Conservation (phyloP, 1,140 invertebrate genomes). For the Gryllus bimaculatus region DNA sequence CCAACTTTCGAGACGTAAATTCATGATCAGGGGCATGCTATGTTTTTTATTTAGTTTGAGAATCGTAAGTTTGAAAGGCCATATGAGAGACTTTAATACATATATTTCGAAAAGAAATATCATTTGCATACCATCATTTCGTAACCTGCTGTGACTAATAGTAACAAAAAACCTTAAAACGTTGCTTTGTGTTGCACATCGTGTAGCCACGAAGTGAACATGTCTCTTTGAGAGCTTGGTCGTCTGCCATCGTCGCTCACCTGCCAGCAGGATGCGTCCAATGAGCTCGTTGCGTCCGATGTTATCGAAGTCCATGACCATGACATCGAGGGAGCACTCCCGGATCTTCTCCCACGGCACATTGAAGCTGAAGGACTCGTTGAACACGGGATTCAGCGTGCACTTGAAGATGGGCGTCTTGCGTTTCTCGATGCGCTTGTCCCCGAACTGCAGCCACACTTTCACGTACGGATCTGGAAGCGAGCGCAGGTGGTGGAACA, state of each 20-base stretch:
- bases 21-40: too few species aligned
- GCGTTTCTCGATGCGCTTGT: constrained; percentile 87
- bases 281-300: constrained; percentile 88
- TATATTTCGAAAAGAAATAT: too few species aligned
- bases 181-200: too few species aligned
- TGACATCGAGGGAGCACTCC: constrained; percentile 82
- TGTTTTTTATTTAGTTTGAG: too few species aligned
- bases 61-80: too few species aligned
- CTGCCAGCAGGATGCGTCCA: constrained; percentile 76
- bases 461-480: constrained; percentile 89
- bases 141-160: too few species aligned
- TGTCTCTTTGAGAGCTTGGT: neutral
- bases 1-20: too few species aligned
- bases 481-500: neutral
- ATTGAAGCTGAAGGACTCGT: constrained; percentile 86
- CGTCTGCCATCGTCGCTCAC: constrained; percentile 36
- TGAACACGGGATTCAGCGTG: constrained; percentile 84
- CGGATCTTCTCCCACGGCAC: constrained; percentile 91
- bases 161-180: too few species aligned
- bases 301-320: constrained; percentile 93
- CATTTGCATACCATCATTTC: too few species aligned
- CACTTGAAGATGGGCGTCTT: constrained; percentile 94
- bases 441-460: constrained; percentile 90
- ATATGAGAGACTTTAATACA: too few species aligned
- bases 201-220: too few species aligned